These are phyloP conservation scores for Pseudanteris insignis DNA, from an alignment of 2,888 invertebrate species.

Conservation along the genomic window DNA sequence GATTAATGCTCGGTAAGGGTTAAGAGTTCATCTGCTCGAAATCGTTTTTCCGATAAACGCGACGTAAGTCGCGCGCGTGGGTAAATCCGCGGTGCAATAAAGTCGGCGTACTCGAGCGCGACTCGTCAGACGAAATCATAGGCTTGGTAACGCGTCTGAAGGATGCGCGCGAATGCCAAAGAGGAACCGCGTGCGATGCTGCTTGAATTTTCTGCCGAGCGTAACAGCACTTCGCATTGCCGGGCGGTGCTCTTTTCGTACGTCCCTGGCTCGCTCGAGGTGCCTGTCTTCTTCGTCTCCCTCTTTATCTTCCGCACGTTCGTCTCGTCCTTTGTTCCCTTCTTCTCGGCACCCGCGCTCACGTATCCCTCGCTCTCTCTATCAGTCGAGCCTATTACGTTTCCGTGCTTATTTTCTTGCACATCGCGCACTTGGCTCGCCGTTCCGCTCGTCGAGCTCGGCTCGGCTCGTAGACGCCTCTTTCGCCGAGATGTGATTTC, in stretches of 20 bases:
- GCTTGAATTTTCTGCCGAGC: constrained; percentile 41
- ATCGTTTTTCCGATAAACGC: too few relatives aligned
- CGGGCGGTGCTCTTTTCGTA: constrained; percentile 28
- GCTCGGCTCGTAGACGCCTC: constrained; percentile 20
- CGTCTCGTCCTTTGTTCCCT: background rate
- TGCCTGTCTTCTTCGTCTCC: constrained; percentile 1
- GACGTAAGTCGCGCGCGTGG: too few relatives aligned
- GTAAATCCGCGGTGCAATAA: constrained; percentile 31
- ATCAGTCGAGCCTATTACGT: constrained; percentile 27
- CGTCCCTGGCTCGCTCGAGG: constrained; percentile 14
- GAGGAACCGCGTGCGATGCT: constrained; percentile 39
- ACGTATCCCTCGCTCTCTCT: constrained; percentile 2
- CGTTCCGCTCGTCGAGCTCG: constrained; percentile 26
- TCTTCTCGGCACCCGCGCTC: background rate
- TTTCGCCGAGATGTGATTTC: constrained; percentile 30
- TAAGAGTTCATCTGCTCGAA: too few relatives aligned
- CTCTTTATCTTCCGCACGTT: background rate
- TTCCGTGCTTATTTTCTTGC: constrained; percentile 35
- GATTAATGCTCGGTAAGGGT: too few relatives aligned
- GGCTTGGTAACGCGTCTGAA: constrained; percentile 31
- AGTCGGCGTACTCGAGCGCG: constrained; percentile 22
- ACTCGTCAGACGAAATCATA: constrained; percentile 33
- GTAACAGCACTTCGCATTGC: constrained; percentile 25
- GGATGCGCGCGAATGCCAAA: constrained; percentile 40
- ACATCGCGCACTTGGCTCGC: constrained; percentile 24